Evolutionary conservation across 2,113 vertebrate genomes (phyloP), one percentile per base, ranked within the genome.

Genomic region (Hippocampus comes): DNA sequence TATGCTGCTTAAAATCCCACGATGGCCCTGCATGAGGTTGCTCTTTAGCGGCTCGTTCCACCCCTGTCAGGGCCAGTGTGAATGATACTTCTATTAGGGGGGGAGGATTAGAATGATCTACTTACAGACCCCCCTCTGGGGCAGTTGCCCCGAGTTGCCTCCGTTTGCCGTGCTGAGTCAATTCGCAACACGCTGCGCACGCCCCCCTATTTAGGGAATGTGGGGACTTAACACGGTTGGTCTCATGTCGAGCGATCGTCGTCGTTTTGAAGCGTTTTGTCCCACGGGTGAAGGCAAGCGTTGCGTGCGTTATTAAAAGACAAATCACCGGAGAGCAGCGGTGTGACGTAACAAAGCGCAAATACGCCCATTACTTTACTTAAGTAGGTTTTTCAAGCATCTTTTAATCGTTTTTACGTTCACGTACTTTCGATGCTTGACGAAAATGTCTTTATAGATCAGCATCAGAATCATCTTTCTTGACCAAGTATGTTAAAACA

Each of bases 81-180:
- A 89, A 86, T 87, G 87, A 91, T 91, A 85, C 87, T 91, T 90
- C 88, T 90, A 91, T 90, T 90, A 90, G 88, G 81, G 82, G 30
- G 88, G 20, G 46, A 7, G 53, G 90, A 91, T 91, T 90, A 91
- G 82, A 68, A 78, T 90, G 88, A 90, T 89, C 89, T 89, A 83
- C 90, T 91, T 91, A 90, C 83, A 87, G 90, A 87, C 89, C 88
- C 84, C 90, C 90, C 86, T 83, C 88, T 84, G 90, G 66, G 89
- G 82, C 88, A 84, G 88, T 90, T 91, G 85, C 88, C 88, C 89
- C 88, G 88, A 91, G 84, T 89, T 89, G 78, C 88, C 85, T 87
- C 86, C 85, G 86, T 87, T 88, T 86, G 88, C 86, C 83, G 81
- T 79, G 88, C 86, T 84, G 81, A 85, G 86, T 89, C 86, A 85